Conservation (phyloP, 2,888 invertebrate species). For the Hemithea aestivaria region DNA sequence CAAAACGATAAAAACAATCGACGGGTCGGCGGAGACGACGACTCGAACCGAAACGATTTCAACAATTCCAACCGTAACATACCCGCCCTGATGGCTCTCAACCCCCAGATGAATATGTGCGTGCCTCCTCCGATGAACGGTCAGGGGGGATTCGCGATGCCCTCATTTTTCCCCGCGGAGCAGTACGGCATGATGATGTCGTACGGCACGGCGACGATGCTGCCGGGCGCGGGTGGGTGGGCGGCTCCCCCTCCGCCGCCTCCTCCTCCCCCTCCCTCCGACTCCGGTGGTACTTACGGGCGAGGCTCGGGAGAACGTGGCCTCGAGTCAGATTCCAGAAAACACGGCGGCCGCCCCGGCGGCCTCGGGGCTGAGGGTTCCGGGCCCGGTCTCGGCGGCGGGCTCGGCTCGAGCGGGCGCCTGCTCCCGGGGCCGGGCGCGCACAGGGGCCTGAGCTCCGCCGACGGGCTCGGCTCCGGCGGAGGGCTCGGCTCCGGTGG, state of each 20-base stretch:
- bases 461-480: constrained; percentile 38
- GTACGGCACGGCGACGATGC: constrained; percentile 38
- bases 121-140: constrained; percentile 59
- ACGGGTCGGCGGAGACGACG: constrained; percentile 2
- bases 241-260: constrained; percentile 62
- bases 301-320: constrained; percentile 63
- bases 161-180: constrained; percentile 61
- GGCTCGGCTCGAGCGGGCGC: constrained; percentile 38
- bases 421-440: constrained; percentile 34
- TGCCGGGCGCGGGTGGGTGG: constrained; percentile 50
- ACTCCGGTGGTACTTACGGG: constrained; percentile 51
- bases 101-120: constrained; percentile 66
- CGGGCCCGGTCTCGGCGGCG: constrained; percentile 37
- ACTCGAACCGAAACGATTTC: constrained; percentile 2
- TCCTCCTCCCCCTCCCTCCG: constrained; percentile 58
- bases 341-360: constrained; percentile 48
- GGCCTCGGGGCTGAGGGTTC: constrained; percentile 37
- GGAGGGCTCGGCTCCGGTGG: constrained; percentile 31
- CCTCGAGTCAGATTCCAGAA: constrained; percentile 74
- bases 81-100: constrained; percentile 63
- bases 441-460: constrained; percentile 31
- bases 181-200: constrained; percentile 68
- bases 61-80: constrained; percentile 46
- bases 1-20: constrained; percentile 2
- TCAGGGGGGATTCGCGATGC: constrained; percentile 55